Evolutionary conservation across 2,797 vertebrate species (phyloP), one percentile per base, ranked within the genome.

Genomic region (Brotogeris chrysoptera): DNA sequence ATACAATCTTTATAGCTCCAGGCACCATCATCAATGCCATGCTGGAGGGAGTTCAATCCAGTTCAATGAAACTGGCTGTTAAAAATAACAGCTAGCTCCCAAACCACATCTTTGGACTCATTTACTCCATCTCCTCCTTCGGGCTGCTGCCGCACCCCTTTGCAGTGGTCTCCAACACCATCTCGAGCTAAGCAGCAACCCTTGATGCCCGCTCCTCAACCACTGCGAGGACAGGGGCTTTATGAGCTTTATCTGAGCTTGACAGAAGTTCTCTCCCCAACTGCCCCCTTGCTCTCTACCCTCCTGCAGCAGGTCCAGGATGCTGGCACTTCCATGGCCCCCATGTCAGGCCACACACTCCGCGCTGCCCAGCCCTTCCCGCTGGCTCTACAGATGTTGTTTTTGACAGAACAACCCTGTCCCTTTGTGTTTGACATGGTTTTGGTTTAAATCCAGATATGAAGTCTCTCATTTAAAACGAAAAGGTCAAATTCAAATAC

Each of bases 1-100:
- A 96, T 69, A 83, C 57, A 96, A 44, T 92, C 92, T 91, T 93
- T 78, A 83, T 94, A 87, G 86, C 95, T 96, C 49, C 49, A 94
- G 95, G 96, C 93, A 89, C 39, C 69, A 61, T 86, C 95, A 94
- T 74, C 94, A 96, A 87, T 93, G 90, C 74, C 70, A 60, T 84
- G 86, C 86, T 95, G 92, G 68, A 94, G 64, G 80, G 86, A 96
- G 74, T 94, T 92, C 94, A 97, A 93, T 36, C 64, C 83, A 92
- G 92, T 84, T 93, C 90, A 94, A 78, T 41, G 16, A 94, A 95
- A 94, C 49, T 2, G 19, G 52, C 80, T 90, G 86, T 64, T 91
- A 84, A 93, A 95, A 95, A 68, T 84, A 80, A 80, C 50, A 93
- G 52, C 83, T 61, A 88, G 28, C 49, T 93, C 78, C 68, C 86